phyloP scores from a whole-genome alignment of 2,797 vertebrate species.

The Malurus leucopterus region DNA sequence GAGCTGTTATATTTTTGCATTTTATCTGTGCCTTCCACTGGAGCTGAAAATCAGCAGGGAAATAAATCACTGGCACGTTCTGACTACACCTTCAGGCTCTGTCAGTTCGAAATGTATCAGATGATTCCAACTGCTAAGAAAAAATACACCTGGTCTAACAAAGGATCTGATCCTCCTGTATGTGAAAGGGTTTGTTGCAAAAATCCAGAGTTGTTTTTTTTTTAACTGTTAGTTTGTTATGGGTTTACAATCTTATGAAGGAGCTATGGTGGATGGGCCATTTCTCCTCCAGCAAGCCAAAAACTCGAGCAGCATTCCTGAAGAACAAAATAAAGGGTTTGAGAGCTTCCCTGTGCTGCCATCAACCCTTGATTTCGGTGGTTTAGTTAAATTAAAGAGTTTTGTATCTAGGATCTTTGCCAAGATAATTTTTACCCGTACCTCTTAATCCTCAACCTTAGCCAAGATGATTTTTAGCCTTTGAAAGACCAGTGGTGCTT shows the following conservation, averaged over 20 bases:
- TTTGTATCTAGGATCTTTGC: not conserved
- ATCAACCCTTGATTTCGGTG: fast-evolving
- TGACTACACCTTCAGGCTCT: not conserved
- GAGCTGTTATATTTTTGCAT: not conserved
- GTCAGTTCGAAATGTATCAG: not conserved
- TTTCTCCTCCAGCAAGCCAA: not conserved
- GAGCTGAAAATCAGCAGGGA: not conserved
- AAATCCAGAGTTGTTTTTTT: no score
- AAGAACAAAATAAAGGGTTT: not conserved
- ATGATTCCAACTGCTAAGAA: not conserved
- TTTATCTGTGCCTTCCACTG: not conserved
- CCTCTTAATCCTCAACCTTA: not conserved
- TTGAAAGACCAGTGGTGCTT: not conserved
- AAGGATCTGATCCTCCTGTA: not conserved
- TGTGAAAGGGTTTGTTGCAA: no score
- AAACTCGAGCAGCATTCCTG: not conserved
- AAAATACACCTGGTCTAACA: not conserved
- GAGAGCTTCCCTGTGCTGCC: not conserved
- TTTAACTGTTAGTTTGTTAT: no score
- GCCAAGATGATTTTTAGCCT: not conserved
- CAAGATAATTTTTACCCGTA: not conserved
- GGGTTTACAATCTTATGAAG: no score
- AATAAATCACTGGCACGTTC: not conserved
- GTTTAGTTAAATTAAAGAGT: not conserved
- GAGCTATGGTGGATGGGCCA: no score